Evolutionary conservation across 1,140 invertebrate genomes (phyloP).

Genomic region (Drosophila ohnishii): DNA sequence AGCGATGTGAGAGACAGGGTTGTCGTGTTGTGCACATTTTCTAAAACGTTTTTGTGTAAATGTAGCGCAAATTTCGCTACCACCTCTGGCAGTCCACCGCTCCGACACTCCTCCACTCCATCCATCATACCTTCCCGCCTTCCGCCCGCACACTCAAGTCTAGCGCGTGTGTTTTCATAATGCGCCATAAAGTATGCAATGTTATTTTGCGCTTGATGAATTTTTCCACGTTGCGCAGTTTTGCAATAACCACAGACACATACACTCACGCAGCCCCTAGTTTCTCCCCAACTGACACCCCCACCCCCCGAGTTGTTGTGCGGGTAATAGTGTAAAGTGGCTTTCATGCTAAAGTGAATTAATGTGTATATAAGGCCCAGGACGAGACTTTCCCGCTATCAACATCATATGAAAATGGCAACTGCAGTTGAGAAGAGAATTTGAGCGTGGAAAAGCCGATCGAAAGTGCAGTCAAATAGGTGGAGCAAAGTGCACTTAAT

Average conservation of each 20-base stretch:
- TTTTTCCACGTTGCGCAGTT: constrained; percentile 77
- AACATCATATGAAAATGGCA: constrained; percentile 10
- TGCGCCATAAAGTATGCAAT: constrained; percentile 82
- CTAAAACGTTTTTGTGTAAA: constrained; percentile 80
- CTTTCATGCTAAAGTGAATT: constrained; percentile 69
- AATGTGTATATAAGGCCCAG: constrained; percentile 48
- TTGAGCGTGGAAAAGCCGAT: constrained; percentile 26
- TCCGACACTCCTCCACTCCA: neutral
- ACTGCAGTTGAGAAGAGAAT: constrained; percentile 2
- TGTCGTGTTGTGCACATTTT: constrained; percentile 70
- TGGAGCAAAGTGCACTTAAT: constrained; percentile 8
- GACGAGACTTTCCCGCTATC: constrained; percentile 19
- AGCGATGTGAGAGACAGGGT: constrained; percentile 12
- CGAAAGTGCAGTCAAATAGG: constrained; percentile 17
- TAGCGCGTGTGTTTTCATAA: constrained; percentile 77
- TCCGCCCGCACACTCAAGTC: constrained; percentile 30
- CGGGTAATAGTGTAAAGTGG: constrained; percentile 70
- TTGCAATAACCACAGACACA: constrained; percentile 29
- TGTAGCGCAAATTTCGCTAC: constrained; percentile 68
- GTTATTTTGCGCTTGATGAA: constrained; percentile 81
- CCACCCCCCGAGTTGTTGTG: constrained; percentile 36
- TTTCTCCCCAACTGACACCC: neutral
- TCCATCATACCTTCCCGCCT: neutral
- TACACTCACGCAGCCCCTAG: neutral
- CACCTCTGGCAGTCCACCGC: neutral